Evolutionary conservation across 2,888 invertebrate genomes (phyloP).

Genomic region (Trisateles emortualis): DNA sequence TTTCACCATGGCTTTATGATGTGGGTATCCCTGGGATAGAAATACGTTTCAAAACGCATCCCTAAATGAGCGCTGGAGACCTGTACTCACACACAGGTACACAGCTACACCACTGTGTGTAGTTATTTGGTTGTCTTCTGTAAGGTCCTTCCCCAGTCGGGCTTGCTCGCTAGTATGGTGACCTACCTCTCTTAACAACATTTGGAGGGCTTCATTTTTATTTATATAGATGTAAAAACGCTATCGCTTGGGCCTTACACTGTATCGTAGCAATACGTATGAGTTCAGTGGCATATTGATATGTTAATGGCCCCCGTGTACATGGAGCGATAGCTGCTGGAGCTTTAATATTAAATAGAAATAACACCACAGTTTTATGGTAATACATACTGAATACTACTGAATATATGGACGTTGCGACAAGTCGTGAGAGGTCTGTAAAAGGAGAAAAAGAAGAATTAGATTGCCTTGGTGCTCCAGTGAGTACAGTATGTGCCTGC

Average conservation of each 20-base stretch:
- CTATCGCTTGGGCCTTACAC: conserved; percentile 38
- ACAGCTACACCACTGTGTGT: too few relatives aligned
- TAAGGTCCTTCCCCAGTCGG: too few relatives aligned
- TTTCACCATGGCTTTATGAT: too few relatives aligned
- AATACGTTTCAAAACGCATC: too few relatives aligned
- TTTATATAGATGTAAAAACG: conserved; percentile 7
- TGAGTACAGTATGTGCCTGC: too few relatives aligned
- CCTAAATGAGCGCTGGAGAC: too few relatives aligned
- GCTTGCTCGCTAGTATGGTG: too few relatives aligned
- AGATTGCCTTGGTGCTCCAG: too few relatives aligned
- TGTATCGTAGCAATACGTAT: conserved; percentile 42
- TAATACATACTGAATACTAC: conserved; percentile 1
- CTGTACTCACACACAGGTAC: too few relatives aligned
- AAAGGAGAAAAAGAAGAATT: not conserved
- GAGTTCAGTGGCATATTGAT: conserved; percentile 71
- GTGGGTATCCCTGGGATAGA: too few relatives aligned
- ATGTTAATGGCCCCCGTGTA: conserved; percentile 66
- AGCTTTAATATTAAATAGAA: conserved; percentile 22
- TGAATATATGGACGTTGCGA: not conserved
- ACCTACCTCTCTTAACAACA: too few relatives aligned
- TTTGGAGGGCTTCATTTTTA: not conserved
- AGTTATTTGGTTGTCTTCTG: too few relatives aligned
- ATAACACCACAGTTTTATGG: conserved; percentile 6
- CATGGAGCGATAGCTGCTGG: conserved; percentile 42
- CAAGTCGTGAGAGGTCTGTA: not conserved